Base-by-base conservation (phyloP, 1,140 invertebrate genomes). In the Pogonognathellus flavescens region DNA sequence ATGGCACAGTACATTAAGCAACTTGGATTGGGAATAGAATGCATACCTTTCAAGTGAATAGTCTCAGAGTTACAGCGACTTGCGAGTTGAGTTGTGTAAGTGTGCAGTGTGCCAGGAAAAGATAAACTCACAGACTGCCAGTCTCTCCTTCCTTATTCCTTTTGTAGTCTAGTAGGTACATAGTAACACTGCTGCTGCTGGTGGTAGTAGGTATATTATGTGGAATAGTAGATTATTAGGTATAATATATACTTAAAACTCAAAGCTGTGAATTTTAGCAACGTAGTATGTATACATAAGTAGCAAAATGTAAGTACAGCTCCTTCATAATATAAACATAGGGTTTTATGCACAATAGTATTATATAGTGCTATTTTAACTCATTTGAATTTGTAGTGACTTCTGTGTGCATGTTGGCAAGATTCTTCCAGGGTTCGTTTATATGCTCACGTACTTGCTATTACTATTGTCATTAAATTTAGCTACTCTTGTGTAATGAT, bases 1-100 rank as follows among this genome's bases (percentile, higher is more conserved):
- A 6, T 76, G 70, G 70, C 70, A 49, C 70, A 41, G 31, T 76
- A 76, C 70, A 76, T 76, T 76, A 76, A 76, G 16, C 70, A 76
- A 76, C 70, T 76, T 25, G 70, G 70, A 76, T 25, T 76, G n/a
- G 70, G 31, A 76, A 41, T 76, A 18, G 13, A 57, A 57, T 57
- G 31, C 31, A 41, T 41, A 57, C 53, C 53, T 57, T 57, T 57
- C 53, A 57, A 14, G 11, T 13, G 70, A 76, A 62, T 62, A 20
- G 59, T 62, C n/a, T 9, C 59, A 62, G 59, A 18, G 16, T 55
- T 14, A 11, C 53, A n/a, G 2, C 53, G n/a, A n/a, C 53, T 57
- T 57, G 11, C 10, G 53, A 57, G 53, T 57, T 57, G 53, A 14
- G 53, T 57, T 57, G 31, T 41, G 31, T 41, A 41, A 41, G 31